Conservation (phyloP, 2,888 invertebrate genomes). For the Lucinisca nassula region DNA sequence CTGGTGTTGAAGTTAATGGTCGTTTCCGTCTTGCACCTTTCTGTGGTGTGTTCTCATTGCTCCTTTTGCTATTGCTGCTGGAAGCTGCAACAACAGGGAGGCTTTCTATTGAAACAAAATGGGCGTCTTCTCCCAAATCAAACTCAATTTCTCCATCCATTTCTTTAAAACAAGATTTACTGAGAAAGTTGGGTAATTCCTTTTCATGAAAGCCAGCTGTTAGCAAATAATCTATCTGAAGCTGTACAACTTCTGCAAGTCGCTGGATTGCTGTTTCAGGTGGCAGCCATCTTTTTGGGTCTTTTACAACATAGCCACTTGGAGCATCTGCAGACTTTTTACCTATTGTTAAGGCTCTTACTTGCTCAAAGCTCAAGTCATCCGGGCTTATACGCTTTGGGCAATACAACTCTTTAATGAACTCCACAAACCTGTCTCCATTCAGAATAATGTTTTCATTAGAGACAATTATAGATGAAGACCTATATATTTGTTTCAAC, state of each 20-base stretch:
- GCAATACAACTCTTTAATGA: constrained; percentile 4
- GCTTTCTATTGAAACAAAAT: not conserved
- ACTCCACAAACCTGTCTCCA: not conserved
- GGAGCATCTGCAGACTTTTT: not conserved
- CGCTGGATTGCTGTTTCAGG: constrained; percentile 5
- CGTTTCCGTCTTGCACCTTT: not conserved
- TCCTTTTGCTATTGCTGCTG: not conserved
- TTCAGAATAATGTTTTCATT: not conserved
- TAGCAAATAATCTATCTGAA: constrained; percentile 22
- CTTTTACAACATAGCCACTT: not conserved
- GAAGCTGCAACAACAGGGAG: not conserved
- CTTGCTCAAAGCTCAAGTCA: not conserved
- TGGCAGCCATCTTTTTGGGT: constrained; percentile 27
- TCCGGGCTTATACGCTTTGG: not conserved
- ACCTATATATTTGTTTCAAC: not conserved
- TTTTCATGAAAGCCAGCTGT: constrained; percentile 1
- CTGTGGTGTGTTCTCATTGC: not conserved
- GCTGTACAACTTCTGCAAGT: constrained; percentile 6
- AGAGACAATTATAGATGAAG: not conserved
- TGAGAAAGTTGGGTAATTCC: not conserved
- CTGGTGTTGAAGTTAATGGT: not conserved
- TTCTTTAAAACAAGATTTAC: not conserved
- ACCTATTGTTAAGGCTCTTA: constrained; percentile 11
- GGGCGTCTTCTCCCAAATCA: not conserved
- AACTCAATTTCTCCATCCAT: not conserved